phyloP scores from a whole-genome alignment of 2,113 vertebrate genomes.

The Atherinomorus stipes region DNA sequence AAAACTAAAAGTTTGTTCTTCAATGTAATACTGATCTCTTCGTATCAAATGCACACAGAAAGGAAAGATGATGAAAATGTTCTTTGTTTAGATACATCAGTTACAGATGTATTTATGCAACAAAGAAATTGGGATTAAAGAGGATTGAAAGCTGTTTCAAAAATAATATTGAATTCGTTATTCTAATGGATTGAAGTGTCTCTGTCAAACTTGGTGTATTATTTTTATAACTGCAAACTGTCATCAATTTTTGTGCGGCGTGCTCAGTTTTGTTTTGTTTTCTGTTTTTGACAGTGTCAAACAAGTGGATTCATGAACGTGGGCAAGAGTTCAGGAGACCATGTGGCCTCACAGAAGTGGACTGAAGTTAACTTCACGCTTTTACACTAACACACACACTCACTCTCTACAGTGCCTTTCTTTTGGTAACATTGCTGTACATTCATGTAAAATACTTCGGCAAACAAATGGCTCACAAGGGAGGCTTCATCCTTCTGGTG shows the following conservation, averaged over 20 bases:
- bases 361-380: constrained; percentile 78
- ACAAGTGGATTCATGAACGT: constrained; percentile 98
- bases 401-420: constrained; percentile 15
- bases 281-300: constrained; percentile 89
- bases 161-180: too few relatives aligned
- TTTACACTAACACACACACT: not conserved
- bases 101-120: too few relatives aligned
- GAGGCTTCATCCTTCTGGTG: not conserved
- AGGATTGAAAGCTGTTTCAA: too few relatives aligned
- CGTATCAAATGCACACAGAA: too few relatives aligned
- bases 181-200: too few relatives aligned
- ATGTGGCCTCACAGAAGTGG: constrained; percentile 94
- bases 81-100: too few relatives aligned
- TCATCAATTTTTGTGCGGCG: not conserved
- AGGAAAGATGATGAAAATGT: too few relatives aligned
- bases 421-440: not conserved
- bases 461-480: not conserved
- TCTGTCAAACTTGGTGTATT: too few relatives aligned
- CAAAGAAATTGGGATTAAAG: too few relatives aligned
- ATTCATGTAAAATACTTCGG: constrained; percentile 8
- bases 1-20: too few relatives aligned
- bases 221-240: not conserved
- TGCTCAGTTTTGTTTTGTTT: not conserved
- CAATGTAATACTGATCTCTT: too few relatives aligned
- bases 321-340: constrained; percentile 97